A percentile compares a stretch with the other conserved stretches of the same genome.
These are phyloP conservation scores for Nylanderia fulva DNA, from an alignment of 1,140 invertebrate genomes.

Conservation along the genomic window DNA sequence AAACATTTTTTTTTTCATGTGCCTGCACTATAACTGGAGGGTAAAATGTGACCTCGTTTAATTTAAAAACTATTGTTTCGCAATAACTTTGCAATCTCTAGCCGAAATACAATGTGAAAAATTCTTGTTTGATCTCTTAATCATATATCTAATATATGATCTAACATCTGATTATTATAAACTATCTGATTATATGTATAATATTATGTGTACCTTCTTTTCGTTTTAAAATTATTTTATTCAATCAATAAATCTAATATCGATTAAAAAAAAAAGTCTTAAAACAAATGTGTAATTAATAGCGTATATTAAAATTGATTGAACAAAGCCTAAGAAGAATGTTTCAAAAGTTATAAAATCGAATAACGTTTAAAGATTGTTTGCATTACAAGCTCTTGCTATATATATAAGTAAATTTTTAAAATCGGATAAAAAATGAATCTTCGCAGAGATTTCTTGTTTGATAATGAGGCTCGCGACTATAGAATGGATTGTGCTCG, in stretches of 20 bases:
- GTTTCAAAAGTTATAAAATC: neutral
- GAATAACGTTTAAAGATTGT: neutral
- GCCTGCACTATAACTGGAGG: slow-evolving; percentile 62
- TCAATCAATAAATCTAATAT: neutral
- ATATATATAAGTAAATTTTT: neutral
- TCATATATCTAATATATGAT: too few species aligned
- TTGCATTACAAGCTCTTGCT: neutral
- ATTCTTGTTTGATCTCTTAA: neutral
- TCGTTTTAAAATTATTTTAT: neutral
- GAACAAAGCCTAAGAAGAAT: neutral
- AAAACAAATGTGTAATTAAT: too few species aligned
- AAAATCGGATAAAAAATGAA: neutral
- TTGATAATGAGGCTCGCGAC: neutral
- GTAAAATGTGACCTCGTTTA: slow-evolving; percentile 63
- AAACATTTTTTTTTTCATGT: slow-evolving; percentile 61
- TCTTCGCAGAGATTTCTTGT: neutral
- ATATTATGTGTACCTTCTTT: neutral
- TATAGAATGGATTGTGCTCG: slow-evolving; percentile 1
- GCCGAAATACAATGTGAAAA: neutral
- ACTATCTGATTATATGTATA: neutral
- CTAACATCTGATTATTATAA: too few species aligned
- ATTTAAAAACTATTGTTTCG: slow-evolving; percentile 53
- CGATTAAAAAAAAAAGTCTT: too few species aligned
- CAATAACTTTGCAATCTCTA: slow-evolving; percentile 15
- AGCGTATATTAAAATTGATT: neutral